Base-by-base conservation (phyloP, 2,888 invertebrate species). In the Drosophila rellima region DNA sequence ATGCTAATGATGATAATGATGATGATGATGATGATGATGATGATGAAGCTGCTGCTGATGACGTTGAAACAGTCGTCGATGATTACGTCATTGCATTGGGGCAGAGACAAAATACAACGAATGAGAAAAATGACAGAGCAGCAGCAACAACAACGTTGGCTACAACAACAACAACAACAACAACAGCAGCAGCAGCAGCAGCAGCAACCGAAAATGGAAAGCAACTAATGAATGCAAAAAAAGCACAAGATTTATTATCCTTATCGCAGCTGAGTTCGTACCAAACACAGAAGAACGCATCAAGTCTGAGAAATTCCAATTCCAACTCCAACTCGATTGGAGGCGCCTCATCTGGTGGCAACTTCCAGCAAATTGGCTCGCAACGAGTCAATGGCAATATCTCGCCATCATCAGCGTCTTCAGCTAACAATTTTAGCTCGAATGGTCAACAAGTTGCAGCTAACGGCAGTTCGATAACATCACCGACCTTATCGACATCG, bases 311-410 rank as follows among this genome's bases (percentile, higher is more conserved):
- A 67, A 83, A 74, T 48, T 70, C 82, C n/a, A 35, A 35, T n/a
- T n/a, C 33, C 1, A 35, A n/a, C 6, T 35, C 35, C 35, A 35
- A 35, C n/a, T 35, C 35, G 7, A 35, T 35, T 44, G 60, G 42
- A 23, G 68, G 68, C 62, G 60, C 63, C 62, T 29, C 74, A 50
- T 50, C 80, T 31, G 57, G 48, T 56, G 69, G 77, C 54, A 80
- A 72, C 59, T 88, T 82, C 70, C 88, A 89, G 68, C 88, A 89
- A 78, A 86, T 90, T 78, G 90, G 90, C 62, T 81, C 90, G 48
- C 90, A 90, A 54, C 82, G 80, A 40, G 70, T 90, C 45, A 88
- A 88, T 67, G 90, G 82, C 59, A 62, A 78, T 57, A 33, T 62
- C 31, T 44, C 37, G 26, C 39, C 50, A 23, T 65, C 69, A 33